Evolutionary conservation across 2,888 invertebrate genomes (phyloP), one percentile per base, ranked within the genome.

Genomic region (Tenthredo distinguenda): DNA sequence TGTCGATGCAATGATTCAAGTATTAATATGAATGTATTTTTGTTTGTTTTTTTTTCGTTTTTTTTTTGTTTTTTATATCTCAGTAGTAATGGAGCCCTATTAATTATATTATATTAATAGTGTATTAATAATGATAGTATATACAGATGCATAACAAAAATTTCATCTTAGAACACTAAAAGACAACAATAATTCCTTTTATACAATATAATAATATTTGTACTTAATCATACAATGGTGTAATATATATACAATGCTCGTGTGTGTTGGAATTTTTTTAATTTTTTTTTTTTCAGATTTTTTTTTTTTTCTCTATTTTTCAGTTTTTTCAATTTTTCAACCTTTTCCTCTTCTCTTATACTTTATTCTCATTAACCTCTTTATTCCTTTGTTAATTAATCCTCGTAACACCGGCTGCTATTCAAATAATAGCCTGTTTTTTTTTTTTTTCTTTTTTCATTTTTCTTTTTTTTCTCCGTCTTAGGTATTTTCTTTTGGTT

Each of bases 141-240:
- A 91, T 93, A 93, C 93, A 93, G 91, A 93, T 93, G 92, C 90
- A 91, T 92, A 92, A 92, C 91, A 91, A 93, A 92, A 89, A 89
- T 86, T 86, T 86, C 84, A 74, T 85, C 84, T 86, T 87, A 88
- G 86, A 87, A 83, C 88, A 87, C 85, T 86, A 86, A 86, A 86
- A 85, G 85, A 90, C 89, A 90, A 90, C 90, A 90, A 88, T 88
- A 88, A 87, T 89, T 88, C 84, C 77, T 84, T 90, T 89, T 90
- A 90, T 90, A 90, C 90, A 90, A 84, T 87, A 88, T 87, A 86
- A 87, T 89, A 89, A 83, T 83, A 87, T 91, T 92, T 91, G 91
- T 91, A 92, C 91, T 91, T 90, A 91, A 92, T 91, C 89, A 90
- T 90, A 91, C 90, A 89, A 90, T 88, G 87, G 86, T 87, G 88